Base-by-base conservation (phyloP, 1,140 invertebrate species). In the Propsilocerus akamusi region DNA sequence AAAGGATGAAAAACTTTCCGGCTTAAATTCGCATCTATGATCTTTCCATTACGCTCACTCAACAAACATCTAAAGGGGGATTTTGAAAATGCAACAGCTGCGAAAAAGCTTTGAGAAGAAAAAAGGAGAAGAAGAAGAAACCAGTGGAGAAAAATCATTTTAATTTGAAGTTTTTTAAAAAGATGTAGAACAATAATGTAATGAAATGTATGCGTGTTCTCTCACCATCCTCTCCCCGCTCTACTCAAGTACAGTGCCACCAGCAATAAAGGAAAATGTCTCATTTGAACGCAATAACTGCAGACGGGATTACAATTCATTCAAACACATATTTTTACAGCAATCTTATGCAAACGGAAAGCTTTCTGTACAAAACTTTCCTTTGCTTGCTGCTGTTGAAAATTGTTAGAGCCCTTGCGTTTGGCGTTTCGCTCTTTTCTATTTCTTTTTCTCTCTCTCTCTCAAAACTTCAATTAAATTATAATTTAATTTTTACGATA, bases 401-500 rank as follows among this genome's bases (percentile, higher is more conserved):
- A 20, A 20, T 14, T 17, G 14, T 17, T 41, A 41, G 34, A n/a
- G 10, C 10, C 14, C 34, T 14, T 20, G 34, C 14, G 5, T n/a
- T n/a, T n/a, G n/a, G n/a, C n/a, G n/a, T n/a, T n/a, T n/a, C n/a
- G n/a, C n/a, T n/a, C n/a, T n/a, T n/a, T n/a, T n/a, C n/a, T n/a
- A n/a, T n/a, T n/a, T n/a, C n/a, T n/a, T n/a, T n/a, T n/a, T n/a
- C n/a, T n/a, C n/a, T n/a, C n/a, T n/a, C n/a, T n/a, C n/a, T n/a
- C n/a, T n/a, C 14, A 20, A 41, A 41, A 41, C 22, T 41, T 41
- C 34, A 41, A 41, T 41, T 41, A 41, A 41, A 41, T 41, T 41
- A 41, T 41, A 41, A 41, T 41, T 41, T 41, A 41, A 41, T 41
- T 41, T 41, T 41, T 41, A 41, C 34, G 34, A 41, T 41, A 41